Conservation (phyloP, 2,113 vertebrate species). For the Urocynchramus pylzowi region DNA sequence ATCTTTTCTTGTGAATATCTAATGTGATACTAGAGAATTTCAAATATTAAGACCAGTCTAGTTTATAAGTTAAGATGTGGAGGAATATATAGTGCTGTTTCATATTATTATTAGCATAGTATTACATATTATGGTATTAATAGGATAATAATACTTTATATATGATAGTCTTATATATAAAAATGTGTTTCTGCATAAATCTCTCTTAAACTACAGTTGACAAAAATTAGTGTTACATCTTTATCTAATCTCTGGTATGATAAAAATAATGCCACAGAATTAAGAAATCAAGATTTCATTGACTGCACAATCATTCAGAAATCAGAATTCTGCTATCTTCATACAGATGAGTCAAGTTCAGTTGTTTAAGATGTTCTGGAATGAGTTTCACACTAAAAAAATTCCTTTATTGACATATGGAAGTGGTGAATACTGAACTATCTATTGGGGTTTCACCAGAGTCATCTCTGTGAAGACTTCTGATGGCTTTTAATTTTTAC, state of each 20-base stretch:
- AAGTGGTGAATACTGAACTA: not conserved
- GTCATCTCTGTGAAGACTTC: conserved; percentile 16
- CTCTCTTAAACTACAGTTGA: not conserved
- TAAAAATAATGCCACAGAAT: not conserved
- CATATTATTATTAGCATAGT: not conserved
- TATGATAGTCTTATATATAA: not conserved
- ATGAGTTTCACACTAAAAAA: not conserved
- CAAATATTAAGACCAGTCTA: not conserved
- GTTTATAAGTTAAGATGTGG: not conserved
- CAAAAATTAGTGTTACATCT: not conserved
- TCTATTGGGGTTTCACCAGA: not conserved
- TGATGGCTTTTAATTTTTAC: conserved; percentile 19
- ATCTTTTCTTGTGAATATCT: not conserved
- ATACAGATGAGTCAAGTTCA: not conserved
- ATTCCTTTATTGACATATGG: not conserved
- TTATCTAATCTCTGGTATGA: not conserved
- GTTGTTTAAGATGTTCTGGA: not conserved
- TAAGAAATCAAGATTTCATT: not conserved
- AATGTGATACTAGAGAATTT: not conserved
- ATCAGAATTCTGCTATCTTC: not conserved
- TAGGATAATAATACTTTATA: not conserved
- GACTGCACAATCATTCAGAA: not conserved
- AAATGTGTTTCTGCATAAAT: not conserved
- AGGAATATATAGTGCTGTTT: not conserved
- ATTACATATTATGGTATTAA: not conserved